Evolutionary conservation across 2,113 vertebrate species (phyloP).

Genomic region (Notothenia coriiceps): DNA sequence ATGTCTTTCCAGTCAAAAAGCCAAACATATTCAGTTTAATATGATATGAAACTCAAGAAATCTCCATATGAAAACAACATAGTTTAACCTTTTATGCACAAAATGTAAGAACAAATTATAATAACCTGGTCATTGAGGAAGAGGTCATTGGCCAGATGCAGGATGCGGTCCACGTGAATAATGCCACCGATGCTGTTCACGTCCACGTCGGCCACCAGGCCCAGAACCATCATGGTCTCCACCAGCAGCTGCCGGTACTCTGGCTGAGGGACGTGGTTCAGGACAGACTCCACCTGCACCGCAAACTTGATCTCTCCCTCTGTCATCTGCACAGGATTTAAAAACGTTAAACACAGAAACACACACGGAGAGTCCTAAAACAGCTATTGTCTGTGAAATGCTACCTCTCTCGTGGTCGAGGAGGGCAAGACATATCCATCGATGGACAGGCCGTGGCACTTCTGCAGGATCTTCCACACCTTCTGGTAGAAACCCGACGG

Average conservation of each 20-base stretch:
- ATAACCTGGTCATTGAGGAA: constrained; percentile 94
- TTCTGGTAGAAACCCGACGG: constrained; percentile 97
- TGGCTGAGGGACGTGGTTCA: constrained; percentile 96
- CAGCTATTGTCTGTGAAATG: neutral
- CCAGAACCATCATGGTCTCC: constrained; percentile 93
- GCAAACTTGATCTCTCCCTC: constrained; percentile 97
- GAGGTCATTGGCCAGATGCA: constrained; percentile 93
- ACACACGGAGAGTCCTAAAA: neutral
- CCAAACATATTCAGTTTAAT: no score
- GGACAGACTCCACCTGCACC: constrained; percentile 95
- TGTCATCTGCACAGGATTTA: constrained; percentile 89
- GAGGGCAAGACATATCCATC: constrained; percentile 96
- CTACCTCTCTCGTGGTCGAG: constrained; percentile 95
- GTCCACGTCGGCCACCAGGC: constrained; percentile 91
- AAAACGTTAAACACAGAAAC: neutral
- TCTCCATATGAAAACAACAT: no score
- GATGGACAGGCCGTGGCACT: constrained; percentile 98
- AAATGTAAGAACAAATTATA: no score
- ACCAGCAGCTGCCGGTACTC: constrained; percentile 98
- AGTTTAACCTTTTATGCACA: no score
- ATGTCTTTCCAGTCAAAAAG: no score
- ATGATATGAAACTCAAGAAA: no score
- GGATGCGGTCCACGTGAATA: constrained; percentile 89
- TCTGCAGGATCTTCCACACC: constrained; percentile 97
- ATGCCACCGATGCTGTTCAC: constrained; percentile 93